Conservation (phyloP, 1,140 invertebrate species). For the Acromyrmex echinatior region DNA sequence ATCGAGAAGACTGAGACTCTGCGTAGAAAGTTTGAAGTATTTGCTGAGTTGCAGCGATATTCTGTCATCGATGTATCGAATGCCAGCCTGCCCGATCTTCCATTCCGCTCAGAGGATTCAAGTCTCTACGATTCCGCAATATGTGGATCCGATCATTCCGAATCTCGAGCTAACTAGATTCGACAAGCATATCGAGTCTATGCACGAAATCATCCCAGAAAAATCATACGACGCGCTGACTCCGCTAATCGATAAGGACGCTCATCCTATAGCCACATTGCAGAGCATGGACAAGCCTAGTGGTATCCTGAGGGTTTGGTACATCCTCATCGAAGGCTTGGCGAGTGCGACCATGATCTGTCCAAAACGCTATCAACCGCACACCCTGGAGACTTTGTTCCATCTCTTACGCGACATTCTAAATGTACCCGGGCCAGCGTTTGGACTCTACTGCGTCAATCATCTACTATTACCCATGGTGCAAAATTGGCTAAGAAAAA, state of each 20-base stretch:
- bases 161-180: slow-evolving; percentile 90
- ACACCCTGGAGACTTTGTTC: slow-evolving; percentile 95
- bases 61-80: slow-evolving; percentile 96
- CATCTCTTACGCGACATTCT: slow-evolving; percentile 92
- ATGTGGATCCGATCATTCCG: slow-evolving; percentile 95
- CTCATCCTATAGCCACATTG: slow-evolving; percentile 85
- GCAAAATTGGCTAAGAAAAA: slow-evolving; percentile 95
- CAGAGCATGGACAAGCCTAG: slow-evolving; percentile 93
- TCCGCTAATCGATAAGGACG: slow-evolving; percentile 88
- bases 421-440: slow-evolving; percentile 92
- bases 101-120: slow-evolving; percentile 96
- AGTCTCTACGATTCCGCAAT: slow-evolving; percentile 91
- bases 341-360: slow-evolving; percentile 93
- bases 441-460: slow-evolving; percentile 96
- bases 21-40: slow-evolving; percentile 94
- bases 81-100: slow-evolving; percentile 97
- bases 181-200: slow-evolving; percentile 86
- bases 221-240: slow-evolving; percentile 89
- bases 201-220: slow-evolving; percentile 84
- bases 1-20: slow-evolving; percentile 86
- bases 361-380: slow-evolving; percentile 94
- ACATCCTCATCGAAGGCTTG: slow-evolving; percentile 95
- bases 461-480: slow-evolving; percentile 95
- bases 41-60: slow-evolving; percentile 95
- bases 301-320: slow-evolving; percentile 96